Conservation (phyloP, 2,797 vertebrate species). For the Tachyglossus aculeatus region DNA sequence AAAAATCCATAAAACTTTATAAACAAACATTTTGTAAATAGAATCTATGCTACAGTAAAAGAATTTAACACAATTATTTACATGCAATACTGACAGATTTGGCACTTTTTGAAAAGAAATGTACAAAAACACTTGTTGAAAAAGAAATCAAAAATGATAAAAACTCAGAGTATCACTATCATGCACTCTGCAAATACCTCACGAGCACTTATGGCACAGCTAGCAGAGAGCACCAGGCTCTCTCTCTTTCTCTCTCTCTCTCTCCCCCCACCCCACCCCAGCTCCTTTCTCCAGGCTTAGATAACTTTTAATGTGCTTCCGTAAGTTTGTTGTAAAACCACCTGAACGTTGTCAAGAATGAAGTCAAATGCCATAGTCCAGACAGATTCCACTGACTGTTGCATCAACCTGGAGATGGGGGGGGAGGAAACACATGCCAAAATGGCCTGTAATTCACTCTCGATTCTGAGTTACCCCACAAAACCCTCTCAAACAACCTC, state of each 20-base stretch:
- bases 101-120: slow-evolving; percentile 92
- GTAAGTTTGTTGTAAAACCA: slow-evolving; percentile 94
- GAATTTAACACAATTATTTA: slow-evolving; percentile 91
- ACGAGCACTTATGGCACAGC: slow-evolving; percentile 83
- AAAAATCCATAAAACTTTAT: slow-evolving; percentile 90
- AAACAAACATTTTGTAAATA: slow-evolving; percentile 88
- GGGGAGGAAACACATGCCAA: not conserved
- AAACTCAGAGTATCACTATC: slow-evolving; percentile 80
- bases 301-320: slow-evolving; percentile 96
- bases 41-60: slow-evolving; percentile 86
- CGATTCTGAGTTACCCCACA: too few species aligned
- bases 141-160: slow-evolving; percentile 80
- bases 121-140: slow-evolving; percentile 81
- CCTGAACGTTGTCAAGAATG: slow-evolving; percentile 98
- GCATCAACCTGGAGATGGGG: slow-evolving; percentile 86
- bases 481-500: too few species aligned
- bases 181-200: slow-evolving; percentile 86
- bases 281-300: slow-evolving; percentile 72
- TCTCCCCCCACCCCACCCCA: too few species aligned
- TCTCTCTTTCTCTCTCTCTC: too few species aligned
- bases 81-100: slow-evolving; percentile 93
- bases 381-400: slow-evolving; percentile 94
- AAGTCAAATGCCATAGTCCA: slow-evolving; percentile 99
- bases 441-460: too few species aligned
- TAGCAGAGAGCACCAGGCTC: slow-evolving; percentile 72